Conservation (phyloP, 1,140 invertebrate genomes). For the Papilio polyxenes region DNA sequence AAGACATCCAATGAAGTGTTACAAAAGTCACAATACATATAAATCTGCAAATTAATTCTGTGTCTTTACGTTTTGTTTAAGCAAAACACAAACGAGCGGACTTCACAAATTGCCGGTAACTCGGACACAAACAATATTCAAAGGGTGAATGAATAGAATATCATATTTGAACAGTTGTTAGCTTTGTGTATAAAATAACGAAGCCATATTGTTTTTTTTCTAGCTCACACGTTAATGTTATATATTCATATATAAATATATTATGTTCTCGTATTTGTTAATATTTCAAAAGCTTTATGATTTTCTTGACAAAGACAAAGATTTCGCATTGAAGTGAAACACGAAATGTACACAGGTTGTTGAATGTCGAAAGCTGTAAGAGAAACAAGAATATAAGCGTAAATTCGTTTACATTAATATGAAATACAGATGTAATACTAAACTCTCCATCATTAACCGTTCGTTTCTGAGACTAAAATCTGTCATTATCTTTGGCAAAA, state of each 20-base stretch:
- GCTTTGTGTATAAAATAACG: background rate
- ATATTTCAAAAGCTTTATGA: background rate
- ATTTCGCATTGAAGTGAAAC: background rate
- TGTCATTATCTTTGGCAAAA: no score
- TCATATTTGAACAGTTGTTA: conserved; percentile 13
- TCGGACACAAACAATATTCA: background rate
- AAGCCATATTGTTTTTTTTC: background rate
- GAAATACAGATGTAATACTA: no score
- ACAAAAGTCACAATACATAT: background rate
- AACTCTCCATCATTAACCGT: no score
- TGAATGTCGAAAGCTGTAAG: no score
- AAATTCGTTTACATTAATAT: no score
- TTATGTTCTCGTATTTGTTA: background rate
- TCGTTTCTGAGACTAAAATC: no score
- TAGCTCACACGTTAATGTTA: background rate
- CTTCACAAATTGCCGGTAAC: background rate
- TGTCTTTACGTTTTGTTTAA: background rate
- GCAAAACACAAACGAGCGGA: background rate
- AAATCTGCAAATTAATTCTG: background rate
- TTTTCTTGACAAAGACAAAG: background rate
- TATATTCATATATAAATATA: background rate
- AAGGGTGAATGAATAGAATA: background rate
- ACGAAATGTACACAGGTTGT: background rate
- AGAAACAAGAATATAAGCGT: no score
- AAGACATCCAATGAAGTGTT: no score